These are phyloP conservation scores for Phasia obesa DNA, from an alignment of 2,888 invertebrate genomes.

Conservation along the genomic window DNA sequence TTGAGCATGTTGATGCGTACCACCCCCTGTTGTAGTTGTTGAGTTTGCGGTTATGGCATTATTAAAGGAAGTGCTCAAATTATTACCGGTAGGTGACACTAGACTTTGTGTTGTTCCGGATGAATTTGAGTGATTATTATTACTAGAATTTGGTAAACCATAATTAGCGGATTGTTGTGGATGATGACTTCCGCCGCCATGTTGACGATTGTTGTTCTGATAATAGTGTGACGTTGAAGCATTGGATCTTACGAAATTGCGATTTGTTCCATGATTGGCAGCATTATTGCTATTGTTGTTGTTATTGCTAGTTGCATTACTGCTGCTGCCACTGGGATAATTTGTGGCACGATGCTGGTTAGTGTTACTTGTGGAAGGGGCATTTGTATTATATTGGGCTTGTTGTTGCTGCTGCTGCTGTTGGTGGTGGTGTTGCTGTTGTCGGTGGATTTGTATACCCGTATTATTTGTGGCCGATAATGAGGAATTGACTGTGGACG, in stretches of 20 bases:
- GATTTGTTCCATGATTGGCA: conserved; percentile 65
- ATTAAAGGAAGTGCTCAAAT: conserved; percentile 50
- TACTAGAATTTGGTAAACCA: conserved; percentile 56
- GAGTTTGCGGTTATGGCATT: conserved; percentile 29
- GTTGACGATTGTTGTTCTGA: conserved; percentile 61
- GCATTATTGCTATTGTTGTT: conserved; percentile 72
- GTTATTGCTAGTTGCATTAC: conserved; percentile 73
- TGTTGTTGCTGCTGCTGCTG: conserved; percentile 74
- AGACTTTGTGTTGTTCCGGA: conserved; percentile 57
- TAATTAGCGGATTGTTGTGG: conserved; percentile 26
- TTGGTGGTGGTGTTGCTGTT: conserved; percentile 71
- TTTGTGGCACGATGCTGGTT: conserved; percentile 60
- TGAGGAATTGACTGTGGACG: conserved; percentile 73
- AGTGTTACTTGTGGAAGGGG: conserved; percentile 48
- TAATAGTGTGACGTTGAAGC: conserved; percentile 62
- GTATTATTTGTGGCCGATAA: conserved; percentile 49
- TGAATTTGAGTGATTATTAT: conserved; percentile 55
- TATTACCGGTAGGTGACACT: conserved; percentile 65
- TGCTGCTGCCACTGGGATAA: conserved; percentile 65
- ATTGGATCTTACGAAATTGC: conserved; percentile 67
- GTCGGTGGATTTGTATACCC: conserved; percentile 85
- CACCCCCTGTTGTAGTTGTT: conserved; percentile 50
- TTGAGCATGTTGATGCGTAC: conserved; percentile 72
- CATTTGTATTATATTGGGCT: conserved; percentile 63
- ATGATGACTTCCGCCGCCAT: conserved; percentile 38